A percentile compares a stretch with the other conserved stretches of the same genome.
phyloP scores from a whole-genome alignment of 1,140 invertebrate genomes.

The Neodiprion lecontei region DNA sequence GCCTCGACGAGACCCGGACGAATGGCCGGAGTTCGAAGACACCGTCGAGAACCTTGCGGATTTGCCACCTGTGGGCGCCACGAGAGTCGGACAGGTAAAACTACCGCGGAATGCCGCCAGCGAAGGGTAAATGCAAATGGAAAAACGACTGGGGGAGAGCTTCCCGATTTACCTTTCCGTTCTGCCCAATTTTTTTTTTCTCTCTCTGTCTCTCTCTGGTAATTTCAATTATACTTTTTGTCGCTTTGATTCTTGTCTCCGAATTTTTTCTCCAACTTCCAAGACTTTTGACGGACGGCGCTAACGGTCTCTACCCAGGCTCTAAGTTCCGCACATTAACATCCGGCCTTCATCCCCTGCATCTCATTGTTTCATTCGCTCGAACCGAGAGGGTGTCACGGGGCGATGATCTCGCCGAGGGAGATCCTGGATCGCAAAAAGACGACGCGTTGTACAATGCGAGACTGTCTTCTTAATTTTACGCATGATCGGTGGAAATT shows the following conservation, averaged over 20 bases:
- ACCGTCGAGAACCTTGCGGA: not conserved
- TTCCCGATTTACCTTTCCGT: slow-evolving; percentile 11
- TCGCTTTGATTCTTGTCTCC: not conserved
- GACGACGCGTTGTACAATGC: too few relatives aligned
- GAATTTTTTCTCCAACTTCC: not conserved
- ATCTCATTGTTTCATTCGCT: not conserved
- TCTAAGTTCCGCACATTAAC: not conserved
- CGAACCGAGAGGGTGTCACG: not conserved
- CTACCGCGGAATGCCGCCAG: not conserved
- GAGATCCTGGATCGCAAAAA: not conserved
- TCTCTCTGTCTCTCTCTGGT: slow-evolving; percentile 4
- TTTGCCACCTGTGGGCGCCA: slow-evolving; percentile 4
- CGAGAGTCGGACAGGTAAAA: not conserved
- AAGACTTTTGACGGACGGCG: slow-evolving; percentile 17
- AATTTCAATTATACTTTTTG: not conserved
- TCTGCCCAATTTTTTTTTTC: slow-evolving; percentile 5
- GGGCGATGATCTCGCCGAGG: not conserved
- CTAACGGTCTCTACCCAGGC: slow-evolving; percentile 16
- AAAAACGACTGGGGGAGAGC: not conserved
- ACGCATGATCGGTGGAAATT: too few relatives aligned
- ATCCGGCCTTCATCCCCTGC: not conserved
- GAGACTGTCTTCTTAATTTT: slow-evolving; percentile 7
- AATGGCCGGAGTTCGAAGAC: not conserved
- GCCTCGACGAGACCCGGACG: not conserved
- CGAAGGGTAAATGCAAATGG: not conserved